phyloP scores from a whole-genome alignment of 2,113 vertebrate genomes.

The Ivindomyrus marchei region DNA sequence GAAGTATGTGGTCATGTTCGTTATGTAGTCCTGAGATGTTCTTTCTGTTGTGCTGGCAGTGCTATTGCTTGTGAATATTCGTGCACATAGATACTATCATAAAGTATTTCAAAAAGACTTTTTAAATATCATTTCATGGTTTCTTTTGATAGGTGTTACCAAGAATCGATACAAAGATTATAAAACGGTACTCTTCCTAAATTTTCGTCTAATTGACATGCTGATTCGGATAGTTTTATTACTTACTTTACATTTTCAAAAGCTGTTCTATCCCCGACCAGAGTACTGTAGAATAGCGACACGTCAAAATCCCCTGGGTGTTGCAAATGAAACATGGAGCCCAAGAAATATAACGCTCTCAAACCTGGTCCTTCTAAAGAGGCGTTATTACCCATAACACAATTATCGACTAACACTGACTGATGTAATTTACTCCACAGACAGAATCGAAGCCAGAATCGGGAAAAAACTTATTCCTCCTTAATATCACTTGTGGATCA shows the following conservation, averaged over 20 bases:
- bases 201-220: neutral
- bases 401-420: neutral
- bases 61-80: neutral
- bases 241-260: neutral
- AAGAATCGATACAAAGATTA: neutral
- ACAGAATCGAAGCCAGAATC: neutral
- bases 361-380: neutral
- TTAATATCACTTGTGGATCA: neutral
- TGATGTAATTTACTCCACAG: neutral
- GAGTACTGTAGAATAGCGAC: neutral
- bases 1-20: neutral
- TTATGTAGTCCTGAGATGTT: neutral
- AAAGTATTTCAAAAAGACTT: neutral
- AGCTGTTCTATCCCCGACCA: neutral
- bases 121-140: neutral
- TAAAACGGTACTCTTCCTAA: neutral
- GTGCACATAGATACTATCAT: neutral
- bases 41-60: neutral
- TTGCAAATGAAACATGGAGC: neutral
- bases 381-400: neutral
- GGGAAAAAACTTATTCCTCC: neutral
- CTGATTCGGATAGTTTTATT: neutral
- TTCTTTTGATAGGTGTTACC: neutral
- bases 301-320: neutral
- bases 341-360: neutral